phyloP scores from a whole-genome alignment of 2,113 vertebrate species.

The Ciconia boyciana region DNA sequence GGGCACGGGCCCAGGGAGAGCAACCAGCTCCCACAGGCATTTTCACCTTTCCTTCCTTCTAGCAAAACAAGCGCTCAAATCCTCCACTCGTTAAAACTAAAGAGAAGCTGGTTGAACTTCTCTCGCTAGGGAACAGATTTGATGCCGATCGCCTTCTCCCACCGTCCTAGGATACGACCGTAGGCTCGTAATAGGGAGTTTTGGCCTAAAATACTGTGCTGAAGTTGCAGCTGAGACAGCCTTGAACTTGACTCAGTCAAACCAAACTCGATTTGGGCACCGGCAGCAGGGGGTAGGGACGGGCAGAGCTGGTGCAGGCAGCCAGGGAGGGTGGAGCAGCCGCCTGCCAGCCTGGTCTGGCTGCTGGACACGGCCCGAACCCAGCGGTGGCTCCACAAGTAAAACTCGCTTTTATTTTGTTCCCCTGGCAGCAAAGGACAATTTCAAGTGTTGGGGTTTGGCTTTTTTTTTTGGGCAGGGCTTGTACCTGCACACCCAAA shows the following conservation, averaged over 20 bases:
- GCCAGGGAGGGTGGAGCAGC: neutral
- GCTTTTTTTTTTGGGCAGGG: neutral
- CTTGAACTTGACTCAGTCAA: neutral
- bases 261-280: neutral
- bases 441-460: rapidly evolving
- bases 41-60: neutral
- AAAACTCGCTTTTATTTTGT: too few relatives aligned
- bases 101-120: rapidly evolving
- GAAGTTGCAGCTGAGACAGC: neutral
- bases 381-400: rapidly evolving
- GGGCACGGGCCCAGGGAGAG: neutral
- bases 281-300: neutral
- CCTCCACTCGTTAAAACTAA: rapidly evolving
- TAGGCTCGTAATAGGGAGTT: rapidly evolving
- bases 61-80: neutral
- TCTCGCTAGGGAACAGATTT: rapidly evolving
- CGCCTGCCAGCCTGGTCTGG: neutral
- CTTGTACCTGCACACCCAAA: neutral
- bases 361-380: neutral
- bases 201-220: rapidly evolving
- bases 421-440: rapidly evolving
- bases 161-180: rapidly evolving
- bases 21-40: neutral
- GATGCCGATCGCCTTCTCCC: rapidly evolving
- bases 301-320: neutral